Base-by-base conservation (phyloP, 2,888 invertebrate species). In the Drosophila aldrichi region DNA sequence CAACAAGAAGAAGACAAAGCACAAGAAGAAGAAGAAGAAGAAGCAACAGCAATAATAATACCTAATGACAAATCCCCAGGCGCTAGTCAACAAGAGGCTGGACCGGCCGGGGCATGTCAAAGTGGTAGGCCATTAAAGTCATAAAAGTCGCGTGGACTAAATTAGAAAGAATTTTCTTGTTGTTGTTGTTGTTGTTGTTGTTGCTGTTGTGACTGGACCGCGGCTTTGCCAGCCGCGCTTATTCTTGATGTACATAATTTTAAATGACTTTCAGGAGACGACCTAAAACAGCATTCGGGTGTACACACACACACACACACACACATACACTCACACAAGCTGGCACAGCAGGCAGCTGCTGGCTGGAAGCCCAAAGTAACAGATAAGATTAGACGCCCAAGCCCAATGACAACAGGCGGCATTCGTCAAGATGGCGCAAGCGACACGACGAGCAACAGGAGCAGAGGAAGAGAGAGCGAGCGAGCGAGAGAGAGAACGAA, bases 61-160 rank as follows among this genome's bases (percentile, higher is more conserved):
- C 77, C 70, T 81, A 80, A 81, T 81, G 81, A 83, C 81, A 81
- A 86, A 70, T 77, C 87, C 87, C 81, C 61, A 55, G 65, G 63
- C 80, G 67, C 51, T 60, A 79, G 68, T 63, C 72, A 69, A 59
- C 66, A 55, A n/a, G 57, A 51, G 52, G 16, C 41, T 22, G 51
- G 16, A 29, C 4, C 40, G 22, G 40, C 29, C 29, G 63, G 66
- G 66, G 44, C 70, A 65, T 70, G 70, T 80, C 61, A 82, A 87
- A 84, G 82, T 88, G 76, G 78, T 78, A 70, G 81, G 72, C 66
- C 89, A 89, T 89, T 89, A 78, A 86, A 88, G 88, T 88, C 88
- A 85, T 86, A 89, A 88, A 86, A 89, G 89, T 88, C 88, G 82
- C 88, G 82, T 88, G 86, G 81, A 89, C 86, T 81, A 88, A 86